phyloP scores from a whole-genome alignment of 2,888 invertebrate genomes.

The Andrena trimmerana region DNA sequence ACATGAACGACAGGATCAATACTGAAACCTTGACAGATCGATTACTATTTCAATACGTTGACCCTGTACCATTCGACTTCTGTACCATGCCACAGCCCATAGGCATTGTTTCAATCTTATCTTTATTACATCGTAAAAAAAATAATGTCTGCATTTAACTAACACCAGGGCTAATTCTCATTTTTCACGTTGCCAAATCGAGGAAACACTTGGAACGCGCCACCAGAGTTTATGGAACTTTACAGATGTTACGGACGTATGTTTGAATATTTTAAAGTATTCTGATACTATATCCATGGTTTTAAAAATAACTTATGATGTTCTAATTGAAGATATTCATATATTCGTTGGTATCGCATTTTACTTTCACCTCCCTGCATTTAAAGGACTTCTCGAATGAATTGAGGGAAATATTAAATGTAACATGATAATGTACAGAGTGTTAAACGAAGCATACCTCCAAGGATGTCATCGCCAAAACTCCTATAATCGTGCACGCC shows the following conservation, averaged over 20 bases:
- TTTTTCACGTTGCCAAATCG: background rate
- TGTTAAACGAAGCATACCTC: constrained; percentile 85
- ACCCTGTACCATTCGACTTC: background rate
- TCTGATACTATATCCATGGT: no score
- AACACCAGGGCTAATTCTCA: no score
- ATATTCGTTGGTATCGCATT: no score
- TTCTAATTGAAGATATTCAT: no score
- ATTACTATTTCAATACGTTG: constrained; percentile 33
- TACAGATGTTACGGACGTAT: no score
- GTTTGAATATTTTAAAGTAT: no score
- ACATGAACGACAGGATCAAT: constrained; percentile 89
- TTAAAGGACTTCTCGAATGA: no score
- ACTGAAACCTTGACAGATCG: constrained; percentile 87
- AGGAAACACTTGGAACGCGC: background rate
- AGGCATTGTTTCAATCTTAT: background rate
- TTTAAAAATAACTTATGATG: no score
- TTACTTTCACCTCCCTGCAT: no score
- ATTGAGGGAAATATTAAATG: background rate
- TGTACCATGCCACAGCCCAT: background rate
- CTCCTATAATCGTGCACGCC: constrained; percentile 88
- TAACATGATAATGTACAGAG: no score
- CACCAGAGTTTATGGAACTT: background rate
- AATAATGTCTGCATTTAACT: no score
- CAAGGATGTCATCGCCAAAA: constrained; percentile 89
- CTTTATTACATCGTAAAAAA: background rate